A percentile compares a stretch with the other conserved stretches of the same genome.
These are phyloP conservation scores for Drosophila teissieri DNA, from an alignment of 1,140 invertebrate genomes.

Conservation along the genomic window DNA sequence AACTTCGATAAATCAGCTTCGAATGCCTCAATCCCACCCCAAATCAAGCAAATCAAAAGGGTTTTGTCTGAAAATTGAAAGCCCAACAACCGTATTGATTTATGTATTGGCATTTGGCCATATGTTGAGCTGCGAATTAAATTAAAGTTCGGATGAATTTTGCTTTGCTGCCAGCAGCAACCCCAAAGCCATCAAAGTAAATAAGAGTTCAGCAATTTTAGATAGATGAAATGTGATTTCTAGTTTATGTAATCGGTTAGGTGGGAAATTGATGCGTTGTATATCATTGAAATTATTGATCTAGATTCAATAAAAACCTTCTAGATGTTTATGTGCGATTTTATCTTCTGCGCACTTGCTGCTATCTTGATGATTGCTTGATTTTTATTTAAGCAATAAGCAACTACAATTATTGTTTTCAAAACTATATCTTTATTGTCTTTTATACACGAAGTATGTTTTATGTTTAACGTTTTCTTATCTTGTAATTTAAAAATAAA, in stretches of 20 bases:
- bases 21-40: neutral
- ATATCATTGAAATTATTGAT: neutral
- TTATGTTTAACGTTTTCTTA: neutral
- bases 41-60: constrained; percentile 28
- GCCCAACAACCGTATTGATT: constrained; percentile 19
- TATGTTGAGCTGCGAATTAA: constrained; percentile 44
- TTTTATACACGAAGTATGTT: no score
- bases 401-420: neutral
- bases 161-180: constrained; percentile 4
- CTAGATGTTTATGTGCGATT: neutral
- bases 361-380: neutral
- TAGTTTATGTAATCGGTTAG: constrained; percentile 8
- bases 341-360: neutral
- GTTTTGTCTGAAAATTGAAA: constrained; percentile 41
- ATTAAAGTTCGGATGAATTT: constrained; percentile 38
- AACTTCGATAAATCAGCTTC: neutral
- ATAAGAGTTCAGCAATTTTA: constrained; percentile 30
- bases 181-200: constrained; percentile 37
- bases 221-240: constrained; percentile 14
- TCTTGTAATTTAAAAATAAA: neutral
- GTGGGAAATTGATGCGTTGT: neutral
- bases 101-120: constrained; percentile 50
- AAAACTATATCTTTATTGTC: neutral
- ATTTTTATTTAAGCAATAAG: neutral
- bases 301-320: neutral